Evolutionary conservation across 2,797 vertebrate species (phyloP).

Genomic region (Strix occidentalis): DNA sequence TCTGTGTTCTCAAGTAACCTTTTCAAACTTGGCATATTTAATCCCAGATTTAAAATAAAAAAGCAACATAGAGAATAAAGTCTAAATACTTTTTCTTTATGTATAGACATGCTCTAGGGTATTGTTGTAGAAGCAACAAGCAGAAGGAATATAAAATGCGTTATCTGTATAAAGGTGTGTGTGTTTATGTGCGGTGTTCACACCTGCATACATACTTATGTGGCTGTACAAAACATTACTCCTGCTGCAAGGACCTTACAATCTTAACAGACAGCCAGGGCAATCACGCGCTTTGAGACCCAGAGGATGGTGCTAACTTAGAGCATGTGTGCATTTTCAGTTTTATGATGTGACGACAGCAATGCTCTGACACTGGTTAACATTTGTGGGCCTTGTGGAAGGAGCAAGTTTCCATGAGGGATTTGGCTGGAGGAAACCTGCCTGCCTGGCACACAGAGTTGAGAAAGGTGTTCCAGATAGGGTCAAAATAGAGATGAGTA

Average conservation of each 20-base stretch:
- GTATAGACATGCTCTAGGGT: neutral
- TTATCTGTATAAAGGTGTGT: neutral
- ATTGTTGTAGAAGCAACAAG: neutral
- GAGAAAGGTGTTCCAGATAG: neutral
- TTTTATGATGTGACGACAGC: constrained; percentile 47
- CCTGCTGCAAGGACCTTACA: neutral
- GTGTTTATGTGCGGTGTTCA: neutral
- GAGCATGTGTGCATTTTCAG: constrained; percentile 46
- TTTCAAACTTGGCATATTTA: constrained; percentile 21
- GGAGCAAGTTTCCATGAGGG: neutral
- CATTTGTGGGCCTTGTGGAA: constrained; percentile 40
- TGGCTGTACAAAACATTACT: neutral
- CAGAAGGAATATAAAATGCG: neutral
- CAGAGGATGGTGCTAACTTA: constrained; percentile 46
- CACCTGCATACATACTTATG: rapidly evolving
- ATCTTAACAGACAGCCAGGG: neutral
- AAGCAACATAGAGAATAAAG: neutral
- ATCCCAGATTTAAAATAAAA: constrained; percentile 6
- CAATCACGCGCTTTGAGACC: neutral
- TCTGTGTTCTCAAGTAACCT: constrained; percentile 44
- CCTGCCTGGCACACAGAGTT: neutral
- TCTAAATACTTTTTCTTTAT: neutral
- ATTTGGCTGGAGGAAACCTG: neutral
- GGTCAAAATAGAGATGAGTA: neutral
- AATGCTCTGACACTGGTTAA: neutral